Percentiles rank a stretch among this genome's conserved stretches.
Conservation (phyloP, 2,113 vertebrate genomes). For the Ptilorrhoa leucosticta region DNA sequence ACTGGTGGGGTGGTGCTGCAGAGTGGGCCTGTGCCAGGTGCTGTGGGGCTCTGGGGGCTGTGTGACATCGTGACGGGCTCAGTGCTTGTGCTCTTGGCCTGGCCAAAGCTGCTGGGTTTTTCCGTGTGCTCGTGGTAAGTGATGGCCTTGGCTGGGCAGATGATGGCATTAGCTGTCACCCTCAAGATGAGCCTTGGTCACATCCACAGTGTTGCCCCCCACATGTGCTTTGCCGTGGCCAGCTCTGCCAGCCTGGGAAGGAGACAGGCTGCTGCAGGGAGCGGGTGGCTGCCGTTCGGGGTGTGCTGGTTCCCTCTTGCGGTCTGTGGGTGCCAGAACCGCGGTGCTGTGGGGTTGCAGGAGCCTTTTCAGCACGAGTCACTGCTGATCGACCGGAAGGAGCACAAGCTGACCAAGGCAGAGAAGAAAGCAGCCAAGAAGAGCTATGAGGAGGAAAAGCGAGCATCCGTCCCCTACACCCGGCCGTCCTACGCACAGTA, state of each 20-base stretch:
- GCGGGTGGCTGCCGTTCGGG: background rate
- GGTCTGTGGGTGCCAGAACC: background rate
- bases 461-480: conserved; percentile 93
- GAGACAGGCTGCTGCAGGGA: background rate
- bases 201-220: background rate
- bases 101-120: background rate
- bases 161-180: background rate
- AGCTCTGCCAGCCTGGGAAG: background rate
- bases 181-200: background rate
- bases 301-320: conserved; percentile 19
- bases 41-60: background rate
- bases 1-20: background rate
- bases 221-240: rapidly evolving
- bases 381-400: conserved; percentile 93
- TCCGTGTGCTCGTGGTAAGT: background rate
- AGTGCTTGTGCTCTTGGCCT: background rate
- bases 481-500: conserved; percentile 96
- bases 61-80: background rate
- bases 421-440: conserved; percentile 98
- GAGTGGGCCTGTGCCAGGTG: background rate
- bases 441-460: conserved; percentile 97
- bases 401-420: conserved; percentile 94
- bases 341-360: conserved; percentile 66
- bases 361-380: conserved; percentile 97
- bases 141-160: background rate